These are phyloP conservation scores for Rousettus madagascariensis DNA, from an alignment of 2,797 vertebrate species.

Conservation along the genomic window DNA sequence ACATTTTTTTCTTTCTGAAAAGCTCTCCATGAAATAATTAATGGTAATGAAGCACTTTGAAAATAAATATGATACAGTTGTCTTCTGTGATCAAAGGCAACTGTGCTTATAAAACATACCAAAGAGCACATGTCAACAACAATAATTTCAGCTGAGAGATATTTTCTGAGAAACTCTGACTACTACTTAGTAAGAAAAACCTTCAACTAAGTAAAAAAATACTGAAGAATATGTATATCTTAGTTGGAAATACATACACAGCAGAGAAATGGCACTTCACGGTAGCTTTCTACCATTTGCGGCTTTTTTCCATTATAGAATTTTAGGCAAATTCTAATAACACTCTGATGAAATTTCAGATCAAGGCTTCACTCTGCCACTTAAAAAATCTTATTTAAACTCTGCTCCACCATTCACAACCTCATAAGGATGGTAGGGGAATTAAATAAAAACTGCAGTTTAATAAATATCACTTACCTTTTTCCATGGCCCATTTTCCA, in stretches of 20 bases:
- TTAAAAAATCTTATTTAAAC: background rate
- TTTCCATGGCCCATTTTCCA: background rate
- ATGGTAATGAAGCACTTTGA: slow-evolving; percentile 40
- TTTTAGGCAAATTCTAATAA: background rate
- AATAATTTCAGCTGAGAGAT: background rate
- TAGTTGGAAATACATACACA: background rate
- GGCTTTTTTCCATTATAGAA: background rate
- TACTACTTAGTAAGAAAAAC: background rate
- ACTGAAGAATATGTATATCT: background rate
- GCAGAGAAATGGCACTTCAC: background rate
- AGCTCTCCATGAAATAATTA: slow-evolving; percentile 38
- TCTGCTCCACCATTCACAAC: background rate
- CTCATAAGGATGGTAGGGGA: background rate
- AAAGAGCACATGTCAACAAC: slow-evolving; percentile 42
- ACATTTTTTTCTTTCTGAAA: background rate
- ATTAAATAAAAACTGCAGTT: background rate
- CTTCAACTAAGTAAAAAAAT: background rate
- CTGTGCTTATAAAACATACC: background rate
- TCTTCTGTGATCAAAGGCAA: slow-evolving; percentile 53
- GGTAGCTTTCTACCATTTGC: background rate
- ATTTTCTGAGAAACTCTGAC: background rate
- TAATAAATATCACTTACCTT: background rate
- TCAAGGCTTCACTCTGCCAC: background rate
- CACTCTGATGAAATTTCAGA: background rate
- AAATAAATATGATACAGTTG: slow-evolving; percentile 6